Percentiles rank a stretch among this genome's conserved stretches.
Conservation (phyloP, 2,888 invertebrate genomes). For the Cosmia trapezina region DNA sequence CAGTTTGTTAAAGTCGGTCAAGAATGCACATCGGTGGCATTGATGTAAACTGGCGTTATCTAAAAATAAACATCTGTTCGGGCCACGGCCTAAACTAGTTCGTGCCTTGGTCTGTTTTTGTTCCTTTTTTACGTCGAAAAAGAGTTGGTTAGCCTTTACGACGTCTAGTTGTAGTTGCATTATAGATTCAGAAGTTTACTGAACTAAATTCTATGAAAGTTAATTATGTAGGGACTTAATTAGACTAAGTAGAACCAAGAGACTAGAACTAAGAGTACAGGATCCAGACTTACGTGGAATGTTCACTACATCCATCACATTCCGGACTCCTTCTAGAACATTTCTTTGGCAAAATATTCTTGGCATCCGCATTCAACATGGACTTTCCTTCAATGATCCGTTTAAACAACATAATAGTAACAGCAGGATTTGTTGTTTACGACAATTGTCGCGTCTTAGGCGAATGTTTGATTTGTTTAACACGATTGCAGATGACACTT, state of each 20-base stretch:
- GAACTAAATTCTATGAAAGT: background rate
- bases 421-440: slow-evolving; percentile 88
- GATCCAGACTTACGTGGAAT: slow-evolving; percentile 85
- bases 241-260: slow-evolving; percentile 8
- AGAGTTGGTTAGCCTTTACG: background rate
- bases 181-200: background rate
- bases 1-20: slow-evolving; percentile 44
- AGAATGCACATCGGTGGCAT: slow-evolving; percentile 37
- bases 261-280: slow-evolving; percentile 7
- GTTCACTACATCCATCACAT: slow-evolving; percentile 87
- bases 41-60: slow-evolving; percentile 24
- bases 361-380: slow-evolving; percentile 86
- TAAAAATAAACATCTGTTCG: slow-evolving; percentile 27
- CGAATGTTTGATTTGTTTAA: slow-evolving; percentile 87
- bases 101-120: background rate
- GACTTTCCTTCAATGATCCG: slow-evolving; percentile 90
- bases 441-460: slow-evolving; percentile 85
- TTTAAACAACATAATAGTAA: slow-evolving; percentile 90
- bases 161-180: slow-evolving; percentile 9
- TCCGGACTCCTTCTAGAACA: slow-evolving; percentile 88
- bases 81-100: slow-evolving; percentile 10
- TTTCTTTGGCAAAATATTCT: slow-evolving; percentile 81
- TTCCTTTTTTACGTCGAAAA: slow-evolving; percentile 16
- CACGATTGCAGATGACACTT: slow-evolving; percentile 82
- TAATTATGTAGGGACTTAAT: background rate